A percentile compares a stretch with the other conserved stretches of the same genome.
phyloP scores from a whole-genome alignment of 1,140 invertebrate genomes.

The Macrocentrus cingulum region DNA sequence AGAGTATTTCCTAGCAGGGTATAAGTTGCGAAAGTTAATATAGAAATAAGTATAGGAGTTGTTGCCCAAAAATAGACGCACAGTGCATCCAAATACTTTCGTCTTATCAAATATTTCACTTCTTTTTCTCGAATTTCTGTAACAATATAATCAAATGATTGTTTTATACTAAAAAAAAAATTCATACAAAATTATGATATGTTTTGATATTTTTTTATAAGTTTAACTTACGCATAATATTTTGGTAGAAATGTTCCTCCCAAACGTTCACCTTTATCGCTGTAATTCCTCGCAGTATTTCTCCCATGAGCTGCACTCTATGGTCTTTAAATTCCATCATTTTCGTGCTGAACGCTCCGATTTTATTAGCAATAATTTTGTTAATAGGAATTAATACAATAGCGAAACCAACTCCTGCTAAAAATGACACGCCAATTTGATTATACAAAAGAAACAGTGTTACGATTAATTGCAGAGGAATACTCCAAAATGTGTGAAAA shows the following conservation, averaged over 20 bases:
- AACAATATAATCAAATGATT: conserved; percentile 27
- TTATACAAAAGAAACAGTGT: conserved; percentile 80
- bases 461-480: conserved; percentile 86
- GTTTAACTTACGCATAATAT: conserved; percentile 52
- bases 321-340: conserved; percentile 92
- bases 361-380: conserved; percentile 85
- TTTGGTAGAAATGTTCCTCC: conserved; percentile 82
- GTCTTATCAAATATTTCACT: conserved; percentile 74
- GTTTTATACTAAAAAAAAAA: conserved; percentile 10
- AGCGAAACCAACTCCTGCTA: conserved; percentile 86
- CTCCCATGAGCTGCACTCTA: conserved; percentile 85
- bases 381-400: conserved; percentile 94
- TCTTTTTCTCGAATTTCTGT: conserved; percentile 69
- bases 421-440: conserved; percentile 88
- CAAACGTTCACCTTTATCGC: conserved; percentile 92
- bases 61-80: conserved; percentile 99
- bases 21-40: conserved; percentile 89
- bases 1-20: conserved; percentile 80
- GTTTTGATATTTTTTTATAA: background rate
- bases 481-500: conserved; percentile 96
- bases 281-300: conserved; percentile 83
- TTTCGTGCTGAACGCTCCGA: conserved; percentile 81
- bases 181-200: no score
- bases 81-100: conserved; percentile 97
- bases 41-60: conserved; percentile 93